Evolutionary conservation across 2,888 invertebrate genomes (phyloP).

Genomic region (Lasioglossum lativentre): DNA sequence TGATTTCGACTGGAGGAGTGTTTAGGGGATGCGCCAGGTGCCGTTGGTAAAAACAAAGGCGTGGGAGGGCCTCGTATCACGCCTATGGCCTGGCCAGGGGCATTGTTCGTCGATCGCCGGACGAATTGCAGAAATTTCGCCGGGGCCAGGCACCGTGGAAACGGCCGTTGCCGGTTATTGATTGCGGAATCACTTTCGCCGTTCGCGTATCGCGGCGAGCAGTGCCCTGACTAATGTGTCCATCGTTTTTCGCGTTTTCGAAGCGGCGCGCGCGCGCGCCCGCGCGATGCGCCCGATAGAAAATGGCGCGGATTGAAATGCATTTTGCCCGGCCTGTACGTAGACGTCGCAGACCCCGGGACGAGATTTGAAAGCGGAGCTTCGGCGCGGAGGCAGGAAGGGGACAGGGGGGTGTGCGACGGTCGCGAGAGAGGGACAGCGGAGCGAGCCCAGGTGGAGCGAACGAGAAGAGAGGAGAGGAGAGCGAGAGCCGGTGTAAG

Average conservation of each 20-base stretch:
- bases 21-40: not conserved
- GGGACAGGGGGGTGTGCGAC: conserved; percentile 30
- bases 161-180: conserved; percentile 49
- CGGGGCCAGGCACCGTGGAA: conserved; percentile 38
- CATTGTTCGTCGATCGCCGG: conserved; percentile 51
- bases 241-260: conserved; percentile 28
- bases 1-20: not conserved
- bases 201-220: conserved; percentile 26
- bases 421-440: conserved; percentile 37
- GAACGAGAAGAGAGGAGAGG: conserved; percentile 40
- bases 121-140: conserved; percentile 60
- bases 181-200: conserved; percentile 63
- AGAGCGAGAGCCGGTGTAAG: conserved; percentile 21
- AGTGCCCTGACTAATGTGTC: conserved; percentile 56
- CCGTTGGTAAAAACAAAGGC: not conserved
- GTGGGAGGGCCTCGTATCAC: not conserved
- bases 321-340: conserved; percentile 70
- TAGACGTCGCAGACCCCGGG: conserved; percentile 64
- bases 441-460: conserved; percentile 33
- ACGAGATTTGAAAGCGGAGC: conserved; percentile 68
- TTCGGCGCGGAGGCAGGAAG: conserved; percentile 41
- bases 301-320: conserved; percentile 72
- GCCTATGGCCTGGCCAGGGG: not conserved
- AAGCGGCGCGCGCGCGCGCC: conserved; percentile 6
- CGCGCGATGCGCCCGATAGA: conserved; percentile 62